phyloP scores from a whole-genome alignment of 1,140 invertebrate genomes.

The Coelopa frigida region DNA sequence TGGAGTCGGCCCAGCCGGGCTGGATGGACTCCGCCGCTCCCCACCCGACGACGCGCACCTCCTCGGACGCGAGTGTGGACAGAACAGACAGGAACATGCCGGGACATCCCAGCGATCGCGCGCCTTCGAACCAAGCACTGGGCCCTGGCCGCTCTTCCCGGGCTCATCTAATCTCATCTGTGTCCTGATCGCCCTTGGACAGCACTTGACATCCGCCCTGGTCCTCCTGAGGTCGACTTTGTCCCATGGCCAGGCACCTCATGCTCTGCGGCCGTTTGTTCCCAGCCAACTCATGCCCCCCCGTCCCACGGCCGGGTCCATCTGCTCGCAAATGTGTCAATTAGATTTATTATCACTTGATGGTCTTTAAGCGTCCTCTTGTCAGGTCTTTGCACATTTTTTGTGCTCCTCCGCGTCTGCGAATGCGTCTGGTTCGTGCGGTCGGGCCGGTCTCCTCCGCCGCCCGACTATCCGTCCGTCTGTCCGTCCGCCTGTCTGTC shows the following conservation, averaged over 20 bases:
- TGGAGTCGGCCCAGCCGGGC: constrained; percentile 2
- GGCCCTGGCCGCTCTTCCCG: constrained; percentile 13
- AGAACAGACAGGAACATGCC: constrained; percentile 36
- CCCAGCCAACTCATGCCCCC: not conserved
- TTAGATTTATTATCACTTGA: constrained; percentile 44
- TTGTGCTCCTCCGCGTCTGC: not conserved
- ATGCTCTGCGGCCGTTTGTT: constrained; percentile 1
- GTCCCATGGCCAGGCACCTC: no score
- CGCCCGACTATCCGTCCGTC: not conserved
- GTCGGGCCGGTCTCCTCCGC: not conserved
- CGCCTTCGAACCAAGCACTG: not conserved
- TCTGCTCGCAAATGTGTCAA: constrained; percentile 39
- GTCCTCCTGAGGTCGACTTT: no score
- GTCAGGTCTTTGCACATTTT: constrained; percentile 7
- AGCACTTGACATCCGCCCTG: no score
- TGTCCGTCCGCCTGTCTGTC: constrained; percentile 6
- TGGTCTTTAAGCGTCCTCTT: constrained; percentile 13
- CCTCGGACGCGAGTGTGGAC: constrained; percentile 27
- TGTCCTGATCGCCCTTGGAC: no score
- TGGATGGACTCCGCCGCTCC: no score
- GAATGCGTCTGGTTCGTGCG: not conserved
- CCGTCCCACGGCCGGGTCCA: no score
- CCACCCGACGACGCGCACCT: no score
- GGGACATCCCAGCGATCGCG: no score
- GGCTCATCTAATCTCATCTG: no score